Base-by-base conservation (phyloP, 2,797 vertebrate species). In the Alca torda region DNA sequence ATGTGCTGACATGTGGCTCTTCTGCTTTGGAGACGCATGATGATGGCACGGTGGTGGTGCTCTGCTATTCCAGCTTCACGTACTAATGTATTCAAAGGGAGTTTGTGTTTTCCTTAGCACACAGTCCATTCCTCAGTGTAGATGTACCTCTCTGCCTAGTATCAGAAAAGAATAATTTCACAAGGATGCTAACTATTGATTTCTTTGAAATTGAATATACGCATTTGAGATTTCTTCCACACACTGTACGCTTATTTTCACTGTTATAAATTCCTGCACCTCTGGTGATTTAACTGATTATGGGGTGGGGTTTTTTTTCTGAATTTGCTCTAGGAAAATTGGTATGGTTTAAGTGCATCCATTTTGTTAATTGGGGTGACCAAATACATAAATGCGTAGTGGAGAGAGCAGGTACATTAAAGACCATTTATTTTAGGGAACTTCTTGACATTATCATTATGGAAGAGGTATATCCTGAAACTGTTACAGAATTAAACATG, bases 71-170 rank as follows among this genome's bases (percentile, higher is more conserved):
- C n/a, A 17, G 20, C 11, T 18, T 80, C 35, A 6, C 6, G 28
- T 43, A 30, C 9, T 3, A 23, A 33, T 0, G 0, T 56, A 33
- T 21, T 67, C 35, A 70, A 61, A 81, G 16, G 18, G 24, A 41
- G 28, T 21, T 41, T 20, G n/a, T 17, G 28, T 41, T 43, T 31
- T 43, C 28, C 28, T 63, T 31, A 63, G 61, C 39, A 63, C 39
- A 10, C 26, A 41, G 31, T 72, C 16, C 10, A 15, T 72, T 87
- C 60, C 54, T 63, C n/a, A 25, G 9, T 19, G 11, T 35, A 46
- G 17, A 8, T 25, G 39, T 12, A 60, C 1, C 10, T 10, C 26
- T 74, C 57, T 68, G 45, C 16, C 35, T 64, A 54, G 37, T 37
- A 25, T 41, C 11, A 59, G 35, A 67, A 81, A 73, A 75, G 11